phyloP scores from a whole-genome alignment of 2,113 vertebrate species.

The Rhea americana region DNA sequence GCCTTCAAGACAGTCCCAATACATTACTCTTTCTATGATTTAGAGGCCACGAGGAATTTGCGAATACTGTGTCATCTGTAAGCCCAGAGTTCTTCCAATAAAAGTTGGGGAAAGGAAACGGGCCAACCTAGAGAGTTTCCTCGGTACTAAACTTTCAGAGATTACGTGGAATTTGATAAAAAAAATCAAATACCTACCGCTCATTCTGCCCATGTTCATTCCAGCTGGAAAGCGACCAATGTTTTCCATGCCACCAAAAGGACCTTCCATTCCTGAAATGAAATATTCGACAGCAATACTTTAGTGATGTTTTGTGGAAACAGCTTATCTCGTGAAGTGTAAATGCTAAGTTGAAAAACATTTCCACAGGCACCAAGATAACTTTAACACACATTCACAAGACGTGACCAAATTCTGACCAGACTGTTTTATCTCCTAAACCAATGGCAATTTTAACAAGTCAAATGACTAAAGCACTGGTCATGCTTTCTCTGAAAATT shows the following conservation, averaged over 20 bases:
- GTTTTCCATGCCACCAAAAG: conserved; percentile 85
- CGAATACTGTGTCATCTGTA: not conserved
- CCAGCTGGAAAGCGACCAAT: conserved; percentile 93
- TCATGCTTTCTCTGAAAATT: accelerated
- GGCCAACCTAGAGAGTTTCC: not conserved
- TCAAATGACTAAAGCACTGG: not conserved
- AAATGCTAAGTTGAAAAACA: not conserved
- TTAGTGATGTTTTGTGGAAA: too few relatives aligned
- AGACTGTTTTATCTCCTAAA: not conserved
- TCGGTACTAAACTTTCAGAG: not conserved
- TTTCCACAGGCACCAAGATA: not conserved
- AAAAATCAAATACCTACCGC: conserved; percentile 73
- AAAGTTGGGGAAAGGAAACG: not conserved
- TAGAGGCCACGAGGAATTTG: accelerated
- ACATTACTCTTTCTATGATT: not conserved
- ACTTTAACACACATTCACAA: accelerated
- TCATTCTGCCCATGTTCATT: conserved; percentile 91
- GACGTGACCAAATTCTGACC: too few relatives aligned
- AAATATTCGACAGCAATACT: not conserved
- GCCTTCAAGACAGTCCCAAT: not conserved
- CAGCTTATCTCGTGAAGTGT: too few relatives aligned
- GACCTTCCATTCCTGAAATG: conserved; percentile 91
- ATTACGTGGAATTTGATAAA: not conserved
- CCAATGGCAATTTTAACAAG: not conserved
- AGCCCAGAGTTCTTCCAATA: not conserved